Percentiles rank a stretch among this genome's conserved stretches.
These are phyloP conservation scores for Hybognathus amarus DNA, from an alignment of 2,797 vertebrate species.

Conservation along the genomic window DNA sequence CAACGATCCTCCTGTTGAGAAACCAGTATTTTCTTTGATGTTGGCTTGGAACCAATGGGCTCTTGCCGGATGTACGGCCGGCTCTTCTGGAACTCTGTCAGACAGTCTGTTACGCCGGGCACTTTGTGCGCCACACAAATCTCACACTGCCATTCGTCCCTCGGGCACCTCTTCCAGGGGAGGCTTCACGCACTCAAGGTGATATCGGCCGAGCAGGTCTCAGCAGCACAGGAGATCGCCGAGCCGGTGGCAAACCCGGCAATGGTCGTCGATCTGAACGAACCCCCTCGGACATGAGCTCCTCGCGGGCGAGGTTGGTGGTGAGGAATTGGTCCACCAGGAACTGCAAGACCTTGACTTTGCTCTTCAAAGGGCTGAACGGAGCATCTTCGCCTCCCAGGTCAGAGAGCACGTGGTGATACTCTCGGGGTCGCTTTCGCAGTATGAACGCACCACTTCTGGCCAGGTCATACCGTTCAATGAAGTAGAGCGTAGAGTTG, in stretches of 20 bases:
- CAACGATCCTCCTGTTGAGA: slow-evolving; percentile 92
- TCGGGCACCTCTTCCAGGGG: slow-evolving; percentile 94
- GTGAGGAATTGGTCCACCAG: slow-evolving; percentile 97
- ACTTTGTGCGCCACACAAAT: slow-evolving; percentile 96
- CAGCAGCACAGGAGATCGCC: slow-evolving; percentile 98
- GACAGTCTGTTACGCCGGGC: slow-evolving; percentile 93
- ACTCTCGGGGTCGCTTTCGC: slow-evolving; percentile 95
- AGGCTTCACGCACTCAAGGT: slow-evolving; percentile 96
- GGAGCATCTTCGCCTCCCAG: slow-evolving; percentile 94
- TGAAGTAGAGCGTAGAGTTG: slow-evolving; percentile 97
- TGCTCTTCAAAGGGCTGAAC: slow-evolving; percentile 90
- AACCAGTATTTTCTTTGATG: slow-evolving; percentile 98
- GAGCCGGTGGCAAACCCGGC: slow-evolving; percentile 96
- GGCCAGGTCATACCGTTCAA: slow-evolving; percentile 99
- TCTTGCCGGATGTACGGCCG: slow-evolving; percentile 95
- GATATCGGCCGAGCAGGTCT: slow-evolving; percentile 97
- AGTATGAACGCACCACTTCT: slow-evolving; percentile 96
- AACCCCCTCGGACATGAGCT: slow-evolving; percentile 97
- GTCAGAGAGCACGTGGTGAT: slow-evolving; percentile 90
- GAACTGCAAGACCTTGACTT: slow-evolving; percentile 96
- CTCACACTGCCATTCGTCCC: slow-evolving; percentile 99
- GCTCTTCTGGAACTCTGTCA: slow-evolving; percentile 94
- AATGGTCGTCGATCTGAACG: slow-evolving; percentile 96
- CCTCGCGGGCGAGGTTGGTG: slow-evolving; percentile 96
- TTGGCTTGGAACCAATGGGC: slow-evolving; percentile 93